Evolutionary conservation across 2,888 invertebrate species (phyloP), one percentile per base, ranked within the genome.

Genomic region (Heliconius cydno): DNA sequence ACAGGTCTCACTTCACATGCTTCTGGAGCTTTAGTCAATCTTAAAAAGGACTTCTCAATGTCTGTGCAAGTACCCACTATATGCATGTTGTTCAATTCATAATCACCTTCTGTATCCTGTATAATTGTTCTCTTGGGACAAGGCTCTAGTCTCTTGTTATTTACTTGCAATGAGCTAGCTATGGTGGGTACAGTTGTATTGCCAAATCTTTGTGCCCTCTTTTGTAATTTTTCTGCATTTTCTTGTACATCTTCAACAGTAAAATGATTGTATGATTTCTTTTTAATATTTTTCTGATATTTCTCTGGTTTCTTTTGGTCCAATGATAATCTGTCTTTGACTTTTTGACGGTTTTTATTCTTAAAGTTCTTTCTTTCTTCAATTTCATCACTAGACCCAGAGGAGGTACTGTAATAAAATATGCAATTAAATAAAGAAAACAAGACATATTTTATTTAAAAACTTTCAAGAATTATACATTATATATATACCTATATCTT

Each of bases 1-100:
- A 98, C 97, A 85, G 99, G 99, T 82, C 99, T 96, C 82, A 99
- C 98, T 90, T 98, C 98, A 90, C 97, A 96, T 70, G 98, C 96
- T 90, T 98, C 97, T 77, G 99, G 99, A 85, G 99, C 99, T 97
- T 98, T 96, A 60, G 99, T 99, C 78, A 99, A 96, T 86, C 99
- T 96, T 85, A 99, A 96, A 92, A 99, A 99, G 73, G 98, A 97
- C 92, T 99, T 99, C 93, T 99, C 99, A 88, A 99, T 95, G 90
- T 99, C 98, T 90, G 96, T 96, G 93, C 98, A 99, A 30, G 98
- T 98, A 83, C 99, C 99, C 85, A 99, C 97, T 89, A 99, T 98
- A 91, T 98, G 98, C 92, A 97, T 96, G 90, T 97, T 97, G 86
- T 97, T 96, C 93, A 98, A 96, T 93, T 98, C 98, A 94, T 98